Percentiles rank a stretch among this genome's conserved stretches.
Conservation (phyloP, 2,113 vertebrate genomes). For the Apteryx mantelli region DNA sequence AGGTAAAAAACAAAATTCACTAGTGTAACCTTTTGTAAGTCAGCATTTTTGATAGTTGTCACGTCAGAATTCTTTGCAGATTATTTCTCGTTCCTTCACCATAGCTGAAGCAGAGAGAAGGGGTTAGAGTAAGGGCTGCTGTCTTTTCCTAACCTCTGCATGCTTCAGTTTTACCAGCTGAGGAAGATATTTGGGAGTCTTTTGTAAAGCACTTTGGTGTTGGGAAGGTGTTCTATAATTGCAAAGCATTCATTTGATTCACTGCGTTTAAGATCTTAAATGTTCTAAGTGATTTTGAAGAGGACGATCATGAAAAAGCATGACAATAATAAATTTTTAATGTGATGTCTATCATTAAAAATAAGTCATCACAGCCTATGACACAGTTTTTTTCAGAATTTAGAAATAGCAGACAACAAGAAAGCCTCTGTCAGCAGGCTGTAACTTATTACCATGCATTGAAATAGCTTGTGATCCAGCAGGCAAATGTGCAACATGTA, state of each 20-base stretch:
- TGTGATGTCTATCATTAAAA: not conserved
- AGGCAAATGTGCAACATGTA: not conserved
- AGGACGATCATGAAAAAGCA: not conserved
- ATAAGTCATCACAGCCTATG: not conserved
- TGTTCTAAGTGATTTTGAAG: not conserved
- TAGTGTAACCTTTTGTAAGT: conserved; percentile 26
- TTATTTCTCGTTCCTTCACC: not conserved
- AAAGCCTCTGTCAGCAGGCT: conserved; percentile 20
- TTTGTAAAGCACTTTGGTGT: not conserved
- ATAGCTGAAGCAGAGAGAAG: not conserved
- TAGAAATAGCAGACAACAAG: not conserved
- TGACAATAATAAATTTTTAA: not conserved
- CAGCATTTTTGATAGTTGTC: not conserved
- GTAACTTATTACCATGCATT: not conserved
- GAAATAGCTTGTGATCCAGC: not conserved
- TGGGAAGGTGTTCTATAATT: not conserved
- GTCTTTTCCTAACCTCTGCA: not conserved
- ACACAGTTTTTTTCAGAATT: conserved; percentile 1
- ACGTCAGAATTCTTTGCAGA: not conserved
- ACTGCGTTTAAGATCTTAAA: not conserved
- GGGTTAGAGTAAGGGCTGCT: not conserved
- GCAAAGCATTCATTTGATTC: not conserved
- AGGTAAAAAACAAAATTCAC: conserved; percentile 58
- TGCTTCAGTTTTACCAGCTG: not conserved
- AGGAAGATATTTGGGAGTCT: not conserved